These are phyloP conservation scores for Platichthys flesus DNA, from an alignment of 2,113 vertebrate genomes.

Conservation along the genomic window DNA sequence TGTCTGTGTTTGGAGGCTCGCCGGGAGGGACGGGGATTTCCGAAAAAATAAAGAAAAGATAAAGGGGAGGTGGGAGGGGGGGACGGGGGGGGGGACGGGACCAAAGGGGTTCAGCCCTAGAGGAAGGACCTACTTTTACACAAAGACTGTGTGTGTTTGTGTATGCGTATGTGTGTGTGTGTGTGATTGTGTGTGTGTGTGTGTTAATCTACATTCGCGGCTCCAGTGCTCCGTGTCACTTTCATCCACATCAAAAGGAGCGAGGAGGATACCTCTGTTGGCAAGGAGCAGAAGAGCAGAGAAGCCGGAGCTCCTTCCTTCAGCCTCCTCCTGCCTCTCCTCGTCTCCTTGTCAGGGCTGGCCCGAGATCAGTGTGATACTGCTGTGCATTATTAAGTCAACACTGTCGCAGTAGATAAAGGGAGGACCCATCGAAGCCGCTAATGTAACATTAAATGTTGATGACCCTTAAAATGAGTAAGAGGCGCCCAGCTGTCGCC, in stretches of 20 bases:
- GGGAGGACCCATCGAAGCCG: constrained; percentile 65
- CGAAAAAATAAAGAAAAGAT: constrained; percentile 49
- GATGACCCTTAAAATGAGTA: constrained; percentile 77
- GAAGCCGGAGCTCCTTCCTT: constrained; percentile 8
- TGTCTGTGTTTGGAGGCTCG: constrained; percentile 61
- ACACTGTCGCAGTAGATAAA: constrained; percentile 73
- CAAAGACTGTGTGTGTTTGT: constrained; percentile 8
- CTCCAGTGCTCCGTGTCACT: constrained; percentile 51
- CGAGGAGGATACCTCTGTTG: constrained; percentile 22
- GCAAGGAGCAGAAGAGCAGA: constrained; percentile 28
- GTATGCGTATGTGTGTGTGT: neutral
- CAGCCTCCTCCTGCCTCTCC: neutral
- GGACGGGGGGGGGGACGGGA: too few species aligned
- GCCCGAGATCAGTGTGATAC: constrained; percentile 51
- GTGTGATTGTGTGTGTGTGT: constrained; percentile 13
- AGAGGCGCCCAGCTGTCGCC: constrained; percentile 74
- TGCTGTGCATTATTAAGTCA: constrained; percentile 73
- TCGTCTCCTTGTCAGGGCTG: constrained; percentile 33
- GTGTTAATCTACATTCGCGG: constrained; percentile 26
- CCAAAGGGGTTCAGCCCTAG: constrained; percentile 54
- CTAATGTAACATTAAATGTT: constrained; percentile 79
- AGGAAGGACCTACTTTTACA: constrained; percentile 64
- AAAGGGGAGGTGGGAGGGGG: constrained; percentile 64
- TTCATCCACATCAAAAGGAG: constrained; percentile 69
- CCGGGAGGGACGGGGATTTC: constrained; percentile 64